Evolutionary conservation across 2,888 invertebrate species (phyloP), one percentile per base, ranked within the genome.

Genomic region (Chrysotoxum bicinctum): DNA sequence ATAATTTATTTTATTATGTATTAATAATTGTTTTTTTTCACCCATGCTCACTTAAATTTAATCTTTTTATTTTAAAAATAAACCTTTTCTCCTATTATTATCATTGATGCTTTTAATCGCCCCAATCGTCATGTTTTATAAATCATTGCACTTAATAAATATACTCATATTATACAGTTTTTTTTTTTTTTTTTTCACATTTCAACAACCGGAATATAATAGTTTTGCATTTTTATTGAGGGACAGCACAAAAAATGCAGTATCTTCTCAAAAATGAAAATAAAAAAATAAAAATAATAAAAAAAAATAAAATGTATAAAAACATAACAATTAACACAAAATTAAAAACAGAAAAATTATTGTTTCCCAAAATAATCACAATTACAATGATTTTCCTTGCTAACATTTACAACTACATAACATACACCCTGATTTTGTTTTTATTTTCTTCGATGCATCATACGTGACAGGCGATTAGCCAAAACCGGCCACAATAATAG

Each of bases 401-500:
- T 68, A 54, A 52, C 23, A 37, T 50, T 66, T 23, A 50, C 14
- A 50, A 66, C 50, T 50, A 32, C 19, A 19, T 16, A 40, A 32
- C 54, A 35, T 23, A 26, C 19, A 54, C 23, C 19, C 32, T 4
- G 35, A 32, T 7, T 7, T 32, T 32, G 0, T 37, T 37, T 26
- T 48, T 72, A 82, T 45, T 84, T 84, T 45, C 72, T 70, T 60
- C 75, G 75, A 48, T 79, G 75, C 10, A 84, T 76, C 75, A 76
- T 76, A 8, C 72, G 64, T 32, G 84, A 64, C 37, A 84, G 16
- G 8, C 79, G 79, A 37, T 52, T 84, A 16, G 54, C 79, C 54
- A 84, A 69, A 66, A 84, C 79, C 10, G 92, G 92, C 92, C 92
- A 92, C 14, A 92, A 74, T 26, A 92, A 84, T 48, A 92, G 88